Evolutionary conservation across 2,888 invertebrate species (phyloP).

Genomic region (Sarcophaga carnaria): DNA sequence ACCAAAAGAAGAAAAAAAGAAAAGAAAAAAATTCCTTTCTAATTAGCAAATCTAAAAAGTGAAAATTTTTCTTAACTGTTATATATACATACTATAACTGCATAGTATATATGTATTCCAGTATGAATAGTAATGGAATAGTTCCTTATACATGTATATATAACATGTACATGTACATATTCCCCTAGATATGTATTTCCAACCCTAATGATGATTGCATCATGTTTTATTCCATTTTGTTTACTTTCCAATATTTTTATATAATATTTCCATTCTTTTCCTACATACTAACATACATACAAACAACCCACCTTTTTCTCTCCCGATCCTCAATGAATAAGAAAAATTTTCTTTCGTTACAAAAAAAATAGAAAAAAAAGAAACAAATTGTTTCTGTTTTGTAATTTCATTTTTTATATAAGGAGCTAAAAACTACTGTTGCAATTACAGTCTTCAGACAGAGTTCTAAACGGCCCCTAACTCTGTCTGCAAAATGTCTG

Average conservation of each 20-base stretch:
- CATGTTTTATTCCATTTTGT: conserved; percentile 25
- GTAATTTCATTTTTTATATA: conserved; percentile 59
- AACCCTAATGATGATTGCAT: conserved; percentile 56
- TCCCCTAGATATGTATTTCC: conserved; percentile 11
- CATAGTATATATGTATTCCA: conserved; percentile 26
- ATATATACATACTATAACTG: background rate
- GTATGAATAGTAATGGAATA: conserved; percentile 4
- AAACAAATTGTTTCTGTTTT: conserved; percentile 9
- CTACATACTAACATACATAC: conserved; percentile 15
- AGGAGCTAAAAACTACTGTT: conserved; percentile 17
- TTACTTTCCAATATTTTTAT: conserved; percentile 37
- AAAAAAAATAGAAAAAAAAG: background rate
- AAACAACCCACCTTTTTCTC: conserved; percentile 22
- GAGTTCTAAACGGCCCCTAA: conserved; percentile 79
- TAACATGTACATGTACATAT: background rate
- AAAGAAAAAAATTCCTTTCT: background rate
- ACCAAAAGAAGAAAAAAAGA: background rate
- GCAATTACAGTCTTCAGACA: conserved; percentile 80
- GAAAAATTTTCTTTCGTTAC: too few species aligned
- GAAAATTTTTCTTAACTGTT: conserved; percentile 48
- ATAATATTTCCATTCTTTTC: conserved; percentile 49
- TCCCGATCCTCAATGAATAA: conserved; percentile 72
- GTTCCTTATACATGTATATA: background rate
- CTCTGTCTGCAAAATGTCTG: conserved; percentile 81
- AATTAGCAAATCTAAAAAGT: conserved; percentile 20